A percentile compares a stretch with the other conserved stretches of the same genome.
phyloP scores from a whole-genome alignment of 2,888 invertebrate species.

The Drosophila limbata region DNA sequence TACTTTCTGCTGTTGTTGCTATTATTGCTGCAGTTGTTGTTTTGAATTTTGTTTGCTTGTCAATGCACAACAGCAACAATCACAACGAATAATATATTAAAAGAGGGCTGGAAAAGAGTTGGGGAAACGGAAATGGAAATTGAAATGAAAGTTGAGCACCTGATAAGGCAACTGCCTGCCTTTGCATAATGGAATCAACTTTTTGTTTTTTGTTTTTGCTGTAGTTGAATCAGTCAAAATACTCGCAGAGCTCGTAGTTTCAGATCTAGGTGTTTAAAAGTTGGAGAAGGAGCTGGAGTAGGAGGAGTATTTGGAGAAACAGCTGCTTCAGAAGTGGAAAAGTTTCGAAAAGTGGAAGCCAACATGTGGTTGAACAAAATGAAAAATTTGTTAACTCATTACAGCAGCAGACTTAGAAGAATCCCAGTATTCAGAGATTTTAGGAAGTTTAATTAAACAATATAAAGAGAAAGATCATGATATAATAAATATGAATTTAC shows the following conservation, averaged over 20 bases:
- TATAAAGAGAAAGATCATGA: too few species aligned
- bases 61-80: slow-evolving; percentile 42
- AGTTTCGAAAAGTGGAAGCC: slow-evolving; percentile 13
- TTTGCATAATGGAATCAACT: slow-evolving; percentile 68
- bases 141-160: slow-evolving; percentile 31
- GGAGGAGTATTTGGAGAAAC: background rate
- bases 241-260: slow-evolving; percentile 10
- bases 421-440: background rate
- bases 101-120: slow-evolving; percentile 15
- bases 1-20: slow-evolving; percentile 29
- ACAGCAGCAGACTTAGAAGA: background rate
- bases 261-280: background rate
- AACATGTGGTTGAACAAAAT: slow-evolving; percentile 10
- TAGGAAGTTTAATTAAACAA: background rate
- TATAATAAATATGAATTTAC: too few species aligned
- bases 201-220: slow-evolving; percentile 55
- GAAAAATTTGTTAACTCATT: background rate
- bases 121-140: slow-evolving; percentile 6
- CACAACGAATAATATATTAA: slow-evolving; percentile 20
- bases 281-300: background rate
- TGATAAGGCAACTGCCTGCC: slow-evolving; percentile 57
- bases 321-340: slow-evolving; percentile 3
- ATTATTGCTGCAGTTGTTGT: slow-evolving; percentile 41
- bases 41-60: slow-evolving; percentile 46
- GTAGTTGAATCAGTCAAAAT: slow-evolving; percentile 11